phyloP scores from a whole-genome alignment of 2,113 vertebrate genomes.

The Hemiprocne comata region DNA sequence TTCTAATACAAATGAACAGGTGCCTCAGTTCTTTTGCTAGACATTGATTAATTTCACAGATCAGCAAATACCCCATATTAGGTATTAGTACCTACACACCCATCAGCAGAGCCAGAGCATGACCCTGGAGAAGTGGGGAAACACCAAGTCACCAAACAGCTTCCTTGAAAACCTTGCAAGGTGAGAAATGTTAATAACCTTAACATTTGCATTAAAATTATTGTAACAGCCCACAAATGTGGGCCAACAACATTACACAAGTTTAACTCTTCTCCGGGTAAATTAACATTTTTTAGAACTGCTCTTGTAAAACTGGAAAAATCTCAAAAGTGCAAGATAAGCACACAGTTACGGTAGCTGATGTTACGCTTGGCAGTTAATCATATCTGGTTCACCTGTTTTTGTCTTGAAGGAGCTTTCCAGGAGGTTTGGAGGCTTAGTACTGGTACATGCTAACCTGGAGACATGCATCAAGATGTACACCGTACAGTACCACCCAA shows the following conservation, averaged over 20 bases:
- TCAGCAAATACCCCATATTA: fast-evolving
- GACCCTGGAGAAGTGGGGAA: not conserved
- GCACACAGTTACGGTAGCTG: fast-evolving
- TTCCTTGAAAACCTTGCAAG: not conserved
- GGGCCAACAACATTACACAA: too few relatives aligned
- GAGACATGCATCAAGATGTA: fast-evolving
- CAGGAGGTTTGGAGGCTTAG: not conserved
- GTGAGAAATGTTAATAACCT: not conserved
- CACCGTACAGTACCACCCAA: not conserved
- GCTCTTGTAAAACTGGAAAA: not conserved
- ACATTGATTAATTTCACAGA: not conserved
- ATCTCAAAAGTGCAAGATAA: not conserved
- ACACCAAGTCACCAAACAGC: not conserved
- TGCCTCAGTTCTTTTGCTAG: not conserved
- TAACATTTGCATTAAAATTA: not conserved
- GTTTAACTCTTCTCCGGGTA: not conserved
- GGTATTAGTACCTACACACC: fast-evolving
- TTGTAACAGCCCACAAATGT: not conserved
- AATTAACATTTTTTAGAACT: not conserved
- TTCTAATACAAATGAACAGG: not conserved
- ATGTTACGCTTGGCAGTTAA: fast-evolving
- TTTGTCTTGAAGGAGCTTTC: not conserved
- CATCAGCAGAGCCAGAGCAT: too few relatives aligned
- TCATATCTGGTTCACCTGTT: not conserved
- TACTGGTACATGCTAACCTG: fast-evolving